Evolutionary conservation across 2,113 vertebrate species (phyloP), one percentile per base, ranked within the genome.

Genomic region (Strix uralensis): DNA sequence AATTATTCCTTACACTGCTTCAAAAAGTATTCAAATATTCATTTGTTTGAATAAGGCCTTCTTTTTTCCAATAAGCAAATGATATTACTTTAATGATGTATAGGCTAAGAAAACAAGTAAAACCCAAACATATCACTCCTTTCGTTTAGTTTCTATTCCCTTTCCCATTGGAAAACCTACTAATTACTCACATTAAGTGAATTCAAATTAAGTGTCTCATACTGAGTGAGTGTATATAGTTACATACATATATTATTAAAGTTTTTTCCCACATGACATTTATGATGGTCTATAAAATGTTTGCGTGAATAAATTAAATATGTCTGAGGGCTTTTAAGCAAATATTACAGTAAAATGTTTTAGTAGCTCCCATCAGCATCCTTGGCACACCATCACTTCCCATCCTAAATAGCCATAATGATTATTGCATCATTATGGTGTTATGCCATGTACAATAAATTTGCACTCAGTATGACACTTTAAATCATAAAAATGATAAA

Each of bases 401-500:
- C 30, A 71, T 85, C 61, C 54, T 92, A 91, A 93, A 79, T 92
- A 83, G 58, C 38, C 46, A 58, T 96, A 96, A 96, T 90, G 54
- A 87, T 94, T 86, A 92, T 88, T 86, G 55, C 49, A 91, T 82
- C 94, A 90, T 96, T 93, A 84, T 73, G n/a, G 29, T 91, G 4
- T 55, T 95, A 73, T 65, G 65, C 54, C 61, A 57, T 23, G 14
- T 92, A 49, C 38, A 81, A 85, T 90, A 71, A 65, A 91, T 94
- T 90, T 90, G 55, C 34, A 86, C n/a, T 81, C 57, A 77, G 27
- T 49, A 87, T 81, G 69, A 74, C 77, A 94, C 22, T 81, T 75
- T 84, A 86, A 96, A 91, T 84, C 54, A 95, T 91, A 61, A 96
- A 96, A 95, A 57, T 71, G 23, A 57, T 94, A 67, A 88, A 92